Evolutionary conservation across 2,113 vertebrate genomes (phyloP).

Genomic region (Neoarius graeffei): DNA sequence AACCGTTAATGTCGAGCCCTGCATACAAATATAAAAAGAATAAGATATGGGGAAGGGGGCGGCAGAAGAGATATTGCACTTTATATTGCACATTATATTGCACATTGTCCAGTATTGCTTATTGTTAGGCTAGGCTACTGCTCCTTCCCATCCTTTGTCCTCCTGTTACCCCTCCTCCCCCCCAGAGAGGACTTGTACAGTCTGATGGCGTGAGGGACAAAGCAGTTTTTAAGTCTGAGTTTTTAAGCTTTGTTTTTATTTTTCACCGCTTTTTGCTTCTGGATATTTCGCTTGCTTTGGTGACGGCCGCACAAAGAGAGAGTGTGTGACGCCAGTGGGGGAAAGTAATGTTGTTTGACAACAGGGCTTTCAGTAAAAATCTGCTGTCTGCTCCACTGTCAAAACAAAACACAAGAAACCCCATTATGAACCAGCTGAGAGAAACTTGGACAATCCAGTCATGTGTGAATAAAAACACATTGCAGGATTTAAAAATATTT

Average conservation of each 20-base stretch:
- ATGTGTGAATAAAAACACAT: not conserved
- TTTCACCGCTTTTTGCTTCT: constrained; percentile 10
- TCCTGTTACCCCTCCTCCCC: no score
- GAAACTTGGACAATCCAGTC: not conserved
- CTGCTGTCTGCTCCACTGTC: constrained; percentile 30
- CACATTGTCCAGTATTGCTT: no score
- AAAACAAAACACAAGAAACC: constrained; percentile 40
- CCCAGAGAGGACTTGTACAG: no score
- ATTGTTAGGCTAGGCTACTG: no score
- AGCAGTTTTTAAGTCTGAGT: not conserved
- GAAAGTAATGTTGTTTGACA: constrained; percentile 48
- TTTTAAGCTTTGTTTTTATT: constrained; percentile 27
- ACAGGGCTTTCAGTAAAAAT: constrained; percentile 46
- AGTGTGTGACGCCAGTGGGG: constrained; percentile 26
- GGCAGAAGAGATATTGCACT: no score
- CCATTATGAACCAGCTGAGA: not conserved
- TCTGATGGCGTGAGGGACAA: not conserved
- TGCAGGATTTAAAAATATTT: not conserved
- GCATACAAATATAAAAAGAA: no score
- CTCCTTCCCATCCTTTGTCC: no score
- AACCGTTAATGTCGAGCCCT: no score
- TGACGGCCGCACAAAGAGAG: not conserved
- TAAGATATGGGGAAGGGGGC: no score
- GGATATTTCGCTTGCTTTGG: constrained; percentile 38
- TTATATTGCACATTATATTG: no score